phyloP scores from a whole-genome alignment of 2,113 vertebrate species.

The Polyodon spathula region DNA sequence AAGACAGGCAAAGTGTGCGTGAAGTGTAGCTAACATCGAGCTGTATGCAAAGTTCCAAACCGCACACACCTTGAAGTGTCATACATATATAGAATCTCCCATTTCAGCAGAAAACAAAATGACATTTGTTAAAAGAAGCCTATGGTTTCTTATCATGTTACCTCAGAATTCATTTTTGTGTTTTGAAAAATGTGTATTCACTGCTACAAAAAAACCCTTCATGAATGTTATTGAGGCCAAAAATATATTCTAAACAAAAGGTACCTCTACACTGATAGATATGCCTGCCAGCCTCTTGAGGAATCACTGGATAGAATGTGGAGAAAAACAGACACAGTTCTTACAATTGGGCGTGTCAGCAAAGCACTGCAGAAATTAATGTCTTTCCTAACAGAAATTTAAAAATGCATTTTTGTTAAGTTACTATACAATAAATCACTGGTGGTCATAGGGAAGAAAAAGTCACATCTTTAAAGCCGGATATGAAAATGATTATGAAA shows the following conservation, averaged over 20 bases:
- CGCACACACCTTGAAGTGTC: too few species aligned
- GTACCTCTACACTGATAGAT: not conserved
- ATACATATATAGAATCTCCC: too few species aligned
- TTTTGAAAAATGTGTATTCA: too few species aligned
- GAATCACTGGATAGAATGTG: not conserved
- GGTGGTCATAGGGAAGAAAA: not conserved
- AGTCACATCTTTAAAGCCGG: not conserved
- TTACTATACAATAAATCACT: not conserved
- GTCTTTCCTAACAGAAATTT: not conserved
- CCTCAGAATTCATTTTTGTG: too few species aligned
- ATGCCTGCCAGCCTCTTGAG: not conserved
- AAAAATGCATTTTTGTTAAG: not conserved
- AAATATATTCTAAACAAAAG: not conserved
- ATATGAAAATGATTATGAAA: not conserved
- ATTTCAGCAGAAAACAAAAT: too few species aligned
- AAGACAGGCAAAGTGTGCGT: too few species aligned
- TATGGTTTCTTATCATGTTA: too few species aligned
- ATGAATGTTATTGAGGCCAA: too few species aligned
- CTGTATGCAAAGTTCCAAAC: too few species aligned
- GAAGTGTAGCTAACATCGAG: too few species aligned
- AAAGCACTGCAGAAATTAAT: not conserved
- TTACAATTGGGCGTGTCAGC: not conserved
- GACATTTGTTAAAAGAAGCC: too few species aligned
- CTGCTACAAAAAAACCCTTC: too few species aligned
- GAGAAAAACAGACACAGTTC: not conserved